Percentiles rank a stretch among this genome's conserved stretches.
These are phyloP conservation scores for Acrocephalus kingi DNA, from an alignment of 2,113 vertebrate species.

Conservation along the genomic window DNA sequence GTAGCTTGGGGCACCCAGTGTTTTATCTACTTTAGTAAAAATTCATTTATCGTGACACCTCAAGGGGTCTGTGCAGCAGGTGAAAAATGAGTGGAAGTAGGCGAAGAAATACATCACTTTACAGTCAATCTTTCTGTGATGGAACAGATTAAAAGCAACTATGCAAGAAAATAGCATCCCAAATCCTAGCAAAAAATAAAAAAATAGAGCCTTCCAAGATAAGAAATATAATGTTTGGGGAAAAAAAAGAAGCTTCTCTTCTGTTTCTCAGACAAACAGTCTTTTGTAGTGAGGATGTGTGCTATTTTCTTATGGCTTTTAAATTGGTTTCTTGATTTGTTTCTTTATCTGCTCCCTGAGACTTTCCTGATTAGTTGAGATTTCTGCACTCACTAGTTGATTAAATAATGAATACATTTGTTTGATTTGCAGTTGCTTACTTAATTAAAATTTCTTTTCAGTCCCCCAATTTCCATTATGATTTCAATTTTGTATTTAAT, in stretches of 20 bases:
- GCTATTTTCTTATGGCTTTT: conserved; percentile 63
- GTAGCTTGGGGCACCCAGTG: not conserved
- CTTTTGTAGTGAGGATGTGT: not conserved
- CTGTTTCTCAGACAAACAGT: conserved; percentile 49
- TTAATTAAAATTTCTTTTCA: conserved; percentile 76
- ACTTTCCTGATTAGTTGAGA: conserved; percentile 74
- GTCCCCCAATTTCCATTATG: conserved; percentile 74
- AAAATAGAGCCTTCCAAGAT: not conserved
- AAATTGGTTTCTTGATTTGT: conserved; percentile 73
- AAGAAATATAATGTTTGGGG: not conserved
- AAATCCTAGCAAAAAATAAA: not conserved
- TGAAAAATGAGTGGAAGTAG: not conserved
- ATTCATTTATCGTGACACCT: rapidly evolving
- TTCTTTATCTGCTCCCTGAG: conserved; percentile 65
- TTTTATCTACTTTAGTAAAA: not conserved
- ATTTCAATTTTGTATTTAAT: conserved; percentile 77
- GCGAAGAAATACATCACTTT: not conserved
- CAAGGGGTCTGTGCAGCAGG: not conserved
- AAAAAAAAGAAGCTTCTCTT: not conserved
- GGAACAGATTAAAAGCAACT: not conserved
- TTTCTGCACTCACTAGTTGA: conserved; percentile 69
- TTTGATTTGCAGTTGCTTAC: conserved; percentile 76
- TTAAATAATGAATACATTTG: conserved; percentile 78
- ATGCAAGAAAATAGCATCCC: not conserved
- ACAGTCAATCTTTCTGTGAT: not conserved